These are phyloP conservation scores for Gymnorhina tibicen DNA, from an alignment of 2,113 vertebrate species.

Conservation along the genomic window DNA sequence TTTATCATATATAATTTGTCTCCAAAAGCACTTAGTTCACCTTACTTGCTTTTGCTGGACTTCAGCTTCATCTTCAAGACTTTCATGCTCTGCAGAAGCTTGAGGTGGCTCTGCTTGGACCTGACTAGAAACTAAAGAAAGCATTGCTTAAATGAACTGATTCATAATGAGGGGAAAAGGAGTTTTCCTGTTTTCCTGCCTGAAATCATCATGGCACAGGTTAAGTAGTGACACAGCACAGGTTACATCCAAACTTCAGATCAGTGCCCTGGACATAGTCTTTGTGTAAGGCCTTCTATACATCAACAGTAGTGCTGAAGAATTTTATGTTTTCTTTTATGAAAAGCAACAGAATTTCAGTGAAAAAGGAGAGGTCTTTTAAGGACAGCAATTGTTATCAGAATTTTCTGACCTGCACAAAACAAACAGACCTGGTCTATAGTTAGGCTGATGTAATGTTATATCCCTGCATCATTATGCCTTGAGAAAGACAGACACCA, in stretches of 20 bases:
- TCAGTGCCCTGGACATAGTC: neutral
- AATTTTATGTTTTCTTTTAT: neutral
- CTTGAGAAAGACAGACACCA: neutral
- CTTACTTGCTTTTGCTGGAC: slow-evolving; percentile 54
- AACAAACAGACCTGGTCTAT: neutral
- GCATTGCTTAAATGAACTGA: neutral
- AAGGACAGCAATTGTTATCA: neutral
- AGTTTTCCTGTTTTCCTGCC: neutral
- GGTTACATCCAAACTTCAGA: neutral
- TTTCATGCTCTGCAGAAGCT: slow-evolving; percentile 12
- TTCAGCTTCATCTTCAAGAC: neutral
- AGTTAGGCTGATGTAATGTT: neutral
- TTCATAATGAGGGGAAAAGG: rapidly evolving
- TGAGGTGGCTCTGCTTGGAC: neutral
- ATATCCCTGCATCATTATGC: neutral
- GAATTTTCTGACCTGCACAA: neutral
- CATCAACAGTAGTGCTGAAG: neutral
- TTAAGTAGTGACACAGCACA: neutral
- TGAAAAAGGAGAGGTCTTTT: neutral
- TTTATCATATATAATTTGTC: neutral
- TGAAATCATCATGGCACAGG: neutral
- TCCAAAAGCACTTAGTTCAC: neutral
- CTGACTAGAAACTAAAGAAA: slow-evolving; percentile 24
- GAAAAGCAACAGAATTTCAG: neutral
- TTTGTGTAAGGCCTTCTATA: neutral